Conservation (phyloP, 2,888 invertebrate genomes). For the Papilio demoleus region DNA sequence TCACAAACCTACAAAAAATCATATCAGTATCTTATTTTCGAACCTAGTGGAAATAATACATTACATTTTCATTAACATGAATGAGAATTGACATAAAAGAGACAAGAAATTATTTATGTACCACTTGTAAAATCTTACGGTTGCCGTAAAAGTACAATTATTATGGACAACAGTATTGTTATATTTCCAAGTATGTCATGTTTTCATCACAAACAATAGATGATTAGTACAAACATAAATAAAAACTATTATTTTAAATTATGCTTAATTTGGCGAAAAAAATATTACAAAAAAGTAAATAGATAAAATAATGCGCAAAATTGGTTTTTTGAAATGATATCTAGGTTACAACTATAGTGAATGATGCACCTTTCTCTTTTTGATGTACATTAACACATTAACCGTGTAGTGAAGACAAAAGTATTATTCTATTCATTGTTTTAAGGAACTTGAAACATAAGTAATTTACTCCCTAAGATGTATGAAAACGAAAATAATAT, state of each 20-base stretch:
- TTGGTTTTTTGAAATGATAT: conserved; percentile 13
- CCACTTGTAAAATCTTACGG: too few species aligned
- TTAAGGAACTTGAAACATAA: background rate
- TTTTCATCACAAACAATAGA: conserved; percentile 16
- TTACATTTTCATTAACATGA: background rate
- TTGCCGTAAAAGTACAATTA: background rate
- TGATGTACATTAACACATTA: conserved; percentile 25
- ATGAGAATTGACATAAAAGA: background rate
- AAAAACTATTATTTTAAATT: background rate
- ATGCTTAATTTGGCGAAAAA: background rate
- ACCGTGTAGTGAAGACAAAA: conserved; percentile 20
- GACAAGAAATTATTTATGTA: too few species aligned
- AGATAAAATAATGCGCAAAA: conserved; percentile 1
- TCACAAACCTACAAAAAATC: background rate
- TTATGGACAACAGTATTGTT: conserved; percentile 12
- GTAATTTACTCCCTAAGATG: background rate
- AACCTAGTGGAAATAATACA: background rate
- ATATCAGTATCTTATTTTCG: background rate
- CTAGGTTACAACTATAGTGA: conserved; percentile 46
- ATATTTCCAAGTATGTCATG: conserved; percentile 11
- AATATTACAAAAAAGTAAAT: background rate
- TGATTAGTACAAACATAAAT: background rate
- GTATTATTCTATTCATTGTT: background rate
- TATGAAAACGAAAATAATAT: conserved; percentile 34
- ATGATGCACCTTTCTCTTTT: conserved; percentile 50